These are phyloP conservation scores for Hyppa rectilinea DNA, from an alignment of 2,888 invertebrate species.

Conservation along the genomic window DNA sequence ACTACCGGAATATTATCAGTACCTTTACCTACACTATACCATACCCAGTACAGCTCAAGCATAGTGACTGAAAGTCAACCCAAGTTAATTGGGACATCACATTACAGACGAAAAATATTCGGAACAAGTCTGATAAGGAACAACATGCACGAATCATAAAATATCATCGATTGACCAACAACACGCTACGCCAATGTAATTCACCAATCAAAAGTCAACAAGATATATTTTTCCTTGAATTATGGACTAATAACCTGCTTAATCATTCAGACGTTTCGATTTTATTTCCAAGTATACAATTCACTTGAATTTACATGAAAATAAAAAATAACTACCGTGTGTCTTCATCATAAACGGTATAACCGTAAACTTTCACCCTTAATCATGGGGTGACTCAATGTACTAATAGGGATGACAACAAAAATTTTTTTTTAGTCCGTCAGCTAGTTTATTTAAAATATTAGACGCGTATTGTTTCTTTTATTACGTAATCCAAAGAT, in stretches of 20 bases:
- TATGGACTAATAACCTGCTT: conserved; percentile 47
- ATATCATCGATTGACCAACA: conserved; percentile 41
- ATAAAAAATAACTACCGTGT: conserved; percentile 2
- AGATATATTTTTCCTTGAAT: conserved; percentile 39
- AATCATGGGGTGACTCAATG: neutral
- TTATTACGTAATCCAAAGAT: no score
- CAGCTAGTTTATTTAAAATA: no score
- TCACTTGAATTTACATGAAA: neutral
- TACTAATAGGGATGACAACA: no score
- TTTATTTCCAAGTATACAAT: conserved; percentile 27
- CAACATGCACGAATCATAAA: conserved; percentile 22
- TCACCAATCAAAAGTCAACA: conserved; percentile 42
- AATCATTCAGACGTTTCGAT: conserved; percentile 47
- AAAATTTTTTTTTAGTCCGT: no score
- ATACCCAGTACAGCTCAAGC: neutral
- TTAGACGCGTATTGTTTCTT: no score
- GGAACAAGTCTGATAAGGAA: conserved; percentile 10
- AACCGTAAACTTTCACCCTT: neutral
- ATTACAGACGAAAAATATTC: conserved; percentile 11
- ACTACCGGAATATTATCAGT: neutral
- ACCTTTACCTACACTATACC: neutral
- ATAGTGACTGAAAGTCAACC: neutral
- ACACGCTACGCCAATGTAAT: conserved; percentile 30
- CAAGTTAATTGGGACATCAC: conserved; percentile 11
- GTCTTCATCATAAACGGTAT: neutral